phyloP scores from a whole-genome alignment of 2,113 vertebrate species.

The Ictalurus furcatus region DNA sequence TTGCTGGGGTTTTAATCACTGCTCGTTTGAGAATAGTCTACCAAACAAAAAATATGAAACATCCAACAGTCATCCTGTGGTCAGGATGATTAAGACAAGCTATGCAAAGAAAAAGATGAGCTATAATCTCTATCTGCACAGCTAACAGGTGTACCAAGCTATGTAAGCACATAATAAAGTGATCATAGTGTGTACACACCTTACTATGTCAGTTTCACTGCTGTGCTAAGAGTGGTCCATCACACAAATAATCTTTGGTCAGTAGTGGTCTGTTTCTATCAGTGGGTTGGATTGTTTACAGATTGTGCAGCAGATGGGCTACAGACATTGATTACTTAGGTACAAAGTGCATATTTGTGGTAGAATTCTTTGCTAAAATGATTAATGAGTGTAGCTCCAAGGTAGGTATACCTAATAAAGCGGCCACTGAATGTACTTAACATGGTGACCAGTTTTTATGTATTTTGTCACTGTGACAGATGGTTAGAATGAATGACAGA shows the following conservation, averaged over 20 bases:
- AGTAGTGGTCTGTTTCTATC: neutral
- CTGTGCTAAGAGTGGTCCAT: neutral
- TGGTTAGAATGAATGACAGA: constrained; percentile 51
- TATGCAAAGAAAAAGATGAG: neutral
- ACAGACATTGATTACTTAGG: neutral
- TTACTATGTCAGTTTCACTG: neutral
- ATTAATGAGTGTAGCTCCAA: neutral
- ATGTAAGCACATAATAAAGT: neutral
- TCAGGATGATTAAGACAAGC: neutral
- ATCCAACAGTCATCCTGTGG: neutral
- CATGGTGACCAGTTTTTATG: constrained; percentile 28
- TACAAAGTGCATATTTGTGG: neutral
- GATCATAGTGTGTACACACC: neutral
- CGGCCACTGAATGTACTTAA: neutral
- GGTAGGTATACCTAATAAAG: neutral
- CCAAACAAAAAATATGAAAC: neutral
- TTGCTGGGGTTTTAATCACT: neutral
- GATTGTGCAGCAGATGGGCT: neutral
- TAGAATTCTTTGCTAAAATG: neutral
- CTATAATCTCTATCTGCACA: neutral
- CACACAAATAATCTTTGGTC: neutral
- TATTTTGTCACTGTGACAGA: constrained; percentile 45
- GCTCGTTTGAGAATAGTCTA: neutral
- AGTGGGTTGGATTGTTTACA: neutral
- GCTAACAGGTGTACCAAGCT: neutral